Evolutionary conservation across 2,113 vertebrate species (phyloP), one percentile per base, ranked within the genome.

Genomic region (Erpornis zantholeuca): DNA sequence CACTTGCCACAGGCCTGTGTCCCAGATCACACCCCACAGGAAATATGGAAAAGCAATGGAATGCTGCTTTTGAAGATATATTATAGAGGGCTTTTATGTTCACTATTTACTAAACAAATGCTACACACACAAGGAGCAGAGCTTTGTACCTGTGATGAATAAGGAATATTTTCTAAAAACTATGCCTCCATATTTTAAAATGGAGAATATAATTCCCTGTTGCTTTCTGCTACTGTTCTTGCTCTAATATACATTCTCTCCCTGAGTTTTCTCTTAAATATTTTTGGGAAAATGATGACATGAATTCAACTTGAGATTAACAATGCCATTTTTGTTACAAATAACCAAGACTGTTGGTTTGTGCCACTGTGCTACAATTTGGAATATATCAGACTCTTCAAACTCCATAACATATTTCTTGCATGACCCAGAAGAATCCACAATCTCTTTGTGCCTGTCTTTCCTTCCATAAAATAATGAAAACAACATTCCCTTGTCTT

Each of bases 391-490:
- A 82, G 49, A 31, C 31, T 70, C 42, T n/a, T 47, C 38, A 78
- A 82, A 70, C 53, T 63, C 49, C 10, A 4, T 23, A 76, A 38
- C 2, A 0, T 35, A 83, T 42, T 91, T 78, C 59, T 89, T 85
- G 65, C 33, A 50, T 38, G 70, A 92, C 50, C 24, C 53, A 73
- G 56, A 65, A 81, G 36, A 92, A 71, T 50, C 27, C 52, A 15
- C n/a, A 79, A 29, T 60, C 16, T 61, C 29, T 54, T 84, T 66
- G 40, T 71, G 52, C 14, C 31, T 60, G 31, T 69, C 45, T 70
- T 91, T 87, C 78, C 35, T 77, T 19, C 60, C 60, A 77, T 44
- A 73, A 94, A 86, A 88, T 33, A 59, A 69, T 68, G 66, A 65
- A 59, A 89, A 79, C 69, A 87, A 23, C 5, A 11, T 49, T 84